Evolutionary conservation across 1,140 invertebrate genomes (phyloP).

Genomic region (roundworm (Caenorhabditis elegans)): DNA sequence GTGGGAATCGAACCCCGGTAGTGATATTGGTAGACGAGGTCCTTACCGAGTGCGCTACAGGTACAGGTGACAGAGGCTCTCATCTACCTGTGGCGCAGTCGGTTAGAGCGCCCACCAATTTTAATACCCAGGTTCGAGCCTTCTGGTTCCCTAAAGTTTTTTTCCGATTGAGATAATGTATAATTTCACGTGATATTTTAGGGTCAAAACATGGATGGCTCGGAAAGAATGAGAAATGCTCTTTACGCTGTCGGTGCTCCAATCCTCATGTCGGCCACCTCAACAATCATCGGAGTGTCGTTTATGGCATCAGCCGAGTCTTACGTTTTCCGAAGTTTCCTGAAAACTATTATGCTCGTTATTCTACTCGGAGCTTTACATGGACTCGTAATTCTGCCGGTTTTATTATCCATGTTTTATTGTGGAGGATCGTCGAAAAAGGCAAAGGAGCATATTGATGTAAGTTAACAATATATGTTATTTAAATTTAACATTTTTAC

Average conservation of each 20-base stretch:
- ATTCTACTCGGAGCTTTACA: slow-evolving; percentile 74
- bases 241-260: slow-evolving; percentile 86
- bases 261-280: slow-evolving; percentile 85
- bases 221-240: slow-evolving; percentile 76
- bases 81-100: too few relatives aligned
- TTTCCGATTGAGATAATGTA: too few relatives aligned
- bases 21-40: too few relatives aligned
- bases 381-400: slow-evolving; percentile 70
- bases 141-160: too few relatives aligned
- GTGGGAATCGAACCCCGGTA: too few relatives aligned
- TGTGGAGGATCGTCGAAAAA: slow-evolving; percentile 38
- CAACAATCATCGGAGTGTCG: slow-evolving; percentile 83
- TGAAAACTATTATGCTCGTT: slow-evolving; percentile 94
- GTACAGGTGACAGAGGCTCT: too few relatives aligned
- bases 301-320: slow-evolving; percentile 84
- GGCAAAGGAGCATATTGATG: slow-evolving; percentile 24
- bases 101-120: too few relatives aligned
- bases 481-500: too few relatives aligned
- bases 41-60: too few relatives aligned
- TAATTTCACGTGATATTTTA: slow-evolving; percentile 74
- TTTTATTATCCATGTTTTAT: slow-evolving; percentile 77
- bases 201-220: slow-evolving; percentile 70
- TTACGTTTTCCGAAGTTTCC: slow-evolving; percentile 96
- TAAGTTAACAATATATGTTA: background rate
- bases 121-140: too few relatives aligned